Evolutionary conservation across 2,888 invertebrate genomes (phyloP).

Genomic region (Invenusta paracnida): DNA sequence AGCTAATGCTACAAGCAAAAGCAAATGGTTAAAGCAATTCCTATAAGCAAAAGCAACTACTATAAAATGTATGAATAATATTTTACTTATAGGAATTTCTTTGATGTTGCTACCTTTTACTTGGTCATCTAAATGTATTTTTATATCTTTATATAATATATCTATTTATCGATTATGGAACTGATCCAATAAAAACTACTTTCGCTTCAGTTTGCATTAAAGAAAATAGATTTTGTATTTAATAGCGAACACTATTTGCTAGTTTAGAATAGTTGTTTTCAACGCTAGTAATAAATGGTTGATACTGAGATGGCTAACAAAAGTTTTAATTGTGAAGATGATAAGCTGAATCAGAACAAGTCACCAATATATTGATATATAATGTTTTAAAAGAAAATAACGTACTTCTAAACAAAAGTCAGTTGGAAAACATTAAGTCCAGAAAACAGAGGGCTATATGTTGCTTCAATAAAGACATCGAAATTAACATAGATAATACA

Average conservation of each 20-base stretch:
- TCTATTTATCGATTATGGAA: not conserved
- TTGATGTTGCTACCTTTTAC: not conserved
- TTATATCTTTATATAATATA: too few relatives aligned
- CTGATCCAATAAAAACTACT: not conserved
- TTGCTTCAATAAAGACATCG: not conserved
- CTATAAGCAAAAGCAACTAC: not conserved
- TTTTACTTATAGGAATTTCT: not conserved
- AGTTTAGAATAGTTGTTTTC: not conserved
- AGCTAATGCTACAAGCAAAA: not conserved
- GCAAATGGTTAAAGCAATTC: not conserved
- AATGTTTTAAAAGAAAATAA: not conserved
- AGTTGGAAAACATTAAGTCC: not conserved
- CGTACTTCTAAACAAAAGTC: not conserved
- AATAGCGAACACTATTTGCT: not conserved
- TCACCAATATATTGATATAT: not conserved
- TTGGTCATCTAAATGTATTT: not conserved
- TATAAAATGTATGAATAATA: not conserved
- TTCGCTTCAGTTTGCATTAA: not conserved
- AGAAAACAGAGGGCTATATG: slow-evolving; percentile 1
- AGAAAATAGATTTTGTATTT: not conserved
- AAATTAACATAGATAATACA: not conserved
- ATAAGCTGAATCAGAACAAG: not conserved
- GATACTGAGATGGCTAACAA: not conserved
- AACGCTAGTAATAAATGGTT: not conserved
- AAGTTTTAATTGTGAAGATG: not conserved